A percentile compares a stretch with the other conserved stretches of the same genome.
phyloP scores from a whole-genome alignment of 2,888 invertebrate genomes.

The Siphlonurus alternatus region DNA sequence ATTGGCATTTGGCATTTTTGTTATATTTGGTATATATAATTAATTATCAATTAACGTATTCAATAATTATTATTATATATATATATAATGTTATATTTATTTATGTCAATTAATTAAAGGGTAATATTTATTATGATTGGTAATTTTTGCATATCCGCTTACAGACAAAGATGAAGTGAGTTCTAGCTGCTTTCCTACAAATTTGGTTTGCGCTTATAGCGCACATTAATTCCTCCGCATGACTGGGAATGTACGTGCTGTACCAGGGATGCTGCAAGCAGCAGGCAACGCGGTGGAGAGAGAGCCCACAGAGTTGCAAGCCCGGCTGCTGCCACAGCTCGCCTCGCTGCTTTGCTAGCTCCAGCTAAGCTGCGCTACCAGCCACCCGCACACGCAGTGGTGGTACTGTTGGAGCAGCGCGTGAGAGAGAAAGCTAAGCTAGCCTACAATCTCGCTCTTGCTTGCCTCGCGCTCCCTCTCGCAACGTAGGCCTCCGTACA shows the following conservation, averaged over 20 bases:
- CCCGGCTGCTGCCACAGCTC: not conserved
- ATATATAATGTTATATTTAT: too few species aligned
- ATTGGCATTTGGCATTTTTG: too few species aligned
- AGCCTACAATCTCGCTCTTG: not conserved
- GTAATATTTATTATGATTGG: too few species aligned
- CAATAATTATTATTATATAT: too few species aligned
- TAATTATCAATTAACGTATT: too few species aligned
- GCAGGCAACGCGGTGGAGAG: not conserved
- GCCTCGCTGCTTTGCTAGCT: too few species aligned
- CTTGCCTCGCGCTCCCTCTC: not conserved
- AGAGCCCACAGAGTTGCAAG: too few species aligned
- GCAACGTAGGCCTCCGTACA: too few species aligned
- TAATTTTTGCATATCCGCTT: too few species aligned
- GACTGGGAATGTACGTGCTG: not conserved
- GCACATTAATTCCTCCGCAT: not conserved
- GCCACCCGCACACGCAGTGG: not conserved
- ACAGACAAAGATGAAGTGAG: too few species aligned
- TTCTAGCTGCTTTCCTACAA: not conserved
- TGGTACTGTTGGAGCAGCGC: not conserved
- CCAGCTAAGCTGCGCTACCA: not conserved
- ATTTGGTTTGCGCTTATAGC: not conserved
- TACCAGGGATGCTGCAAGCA: not conserved
- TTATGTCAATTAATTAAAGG: too few species aligned
- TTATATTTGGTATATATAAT: too few species aligned
- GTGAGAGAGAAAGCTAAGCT: not conserved